Conservation (phyloP, 1,140 invertebrate genomes). For the Ladona fulva region DNA sequence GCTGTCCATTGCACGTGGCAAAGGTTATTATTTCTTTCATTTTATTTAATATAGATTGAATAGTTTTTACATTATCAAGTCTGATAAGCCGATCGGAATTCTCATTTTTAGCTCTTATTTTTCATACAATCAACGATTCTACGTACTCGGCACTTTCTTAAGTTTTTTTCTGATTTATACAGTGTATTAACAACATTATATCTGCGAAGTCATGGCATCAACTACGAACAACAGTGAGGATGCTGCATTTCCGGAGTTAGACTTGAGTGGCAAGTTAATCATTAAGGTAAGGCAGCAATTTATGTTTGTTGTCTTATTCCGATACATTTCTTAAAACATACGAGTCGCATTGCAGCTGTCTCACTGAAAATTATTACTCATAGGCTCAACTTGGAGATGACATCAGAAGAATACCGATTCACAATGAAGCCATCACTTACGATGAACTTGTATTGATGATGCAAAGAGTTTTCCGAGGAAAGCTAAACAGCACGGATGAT, state of each 20-base stretch:
- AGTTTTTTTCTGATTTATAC: too few relatives aligned
- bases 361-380: conserved; percentile 16
- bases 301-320: not conserved
- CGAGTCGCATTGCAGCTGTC: not conserved
- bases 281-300: not conserved
- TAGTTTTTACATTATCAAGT: too few relatives aligned
- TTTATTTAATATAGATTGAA: not conserved
- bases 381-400: conserved; percentile 62
- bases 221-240: conserved; percentile 4
- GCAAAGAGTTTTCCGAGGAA: conserved; percentile 61
- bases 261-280: conserved; percentile 8
- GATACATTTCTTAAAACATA: not conserved
- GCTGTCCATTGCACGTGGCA: too few relatives aligned
- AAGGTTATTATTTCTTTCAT: not conserved
- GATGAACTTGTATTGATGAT: conserved; percentile 70
- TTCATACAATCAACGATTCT: not conserved
- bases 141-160: not conserved
- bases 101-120: not conserved
- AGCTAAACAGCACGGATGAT: conserved; percentile 55
- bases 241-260: not conserved
- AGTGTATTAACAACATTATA: too few relatives aligned
- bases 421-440: conserved; percentile 69
- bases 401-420: conserved; percentile 61
- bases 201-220: not conserved
- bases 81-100: not conserved